Base-by-base conservation (phyloP, 2,797 vertebrate genomes). In the Sternotherus odoratus region DNA sequence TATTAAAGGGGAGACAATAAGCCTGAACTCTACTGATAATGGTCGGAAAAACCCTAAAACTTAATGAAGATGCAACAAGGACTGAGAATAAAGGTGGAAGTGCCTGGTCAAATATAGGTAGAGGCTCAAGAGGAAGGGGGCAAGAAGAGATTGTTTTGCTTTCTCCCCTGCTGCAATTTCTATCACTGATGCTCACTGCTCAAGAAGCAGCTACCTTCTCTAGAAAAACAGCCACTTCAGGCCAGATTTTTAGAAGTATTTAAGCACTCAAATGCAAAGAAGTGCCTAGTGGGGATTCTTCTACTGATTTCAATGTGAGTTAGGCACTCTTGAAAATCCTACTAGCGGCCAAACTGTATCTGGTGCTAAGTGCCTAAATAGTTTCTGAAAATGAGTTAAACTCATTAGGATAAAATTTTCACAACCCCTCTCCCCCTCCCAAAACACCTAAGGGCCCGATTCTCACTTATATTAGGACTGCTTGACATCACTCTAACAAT, bases 61-160 rank as follows among this genome's bases (percentile, higher is more conserved):
- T 79, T 91, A 53, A 74, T 87, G 85, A 75, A 80, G 10, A 72
- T 80, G 81, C 69, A 94, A 39, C 10, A 89, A 93, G 85, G 63
- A 90, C 15, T 43, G 39, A 82, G 21, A 74, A 50, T 75, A n/a
- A 75, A 1, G 87, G 33, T 57, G 2, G 28, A 88, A 93, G 53
- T 48, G 46, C 69, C 60, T 83, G 60, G 5, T 0, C 1, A 85
- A 88, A 90, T 21, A 87, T 1, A 5, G 53, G 3, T 85, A 96
- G 88, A 82, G 21, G 63, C 85, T 56, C 51, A 39, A 78, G n/a
- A n/a, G 84, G 48, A 88, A 79, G 79, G 1, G 1, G 24, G 13
- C 6, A 82, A 60, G 39, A 7, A 7, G 90, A 19, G 8, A 86
- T 91, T 85, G 75, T 19, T 69, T 6, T 26, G 12, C 24, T 74